Percentiles rank a stretch among this genome's conserved stretches.
Conservation (phyloP, 2,113 vertebrate species). For the Azemiops feae region DNA sequence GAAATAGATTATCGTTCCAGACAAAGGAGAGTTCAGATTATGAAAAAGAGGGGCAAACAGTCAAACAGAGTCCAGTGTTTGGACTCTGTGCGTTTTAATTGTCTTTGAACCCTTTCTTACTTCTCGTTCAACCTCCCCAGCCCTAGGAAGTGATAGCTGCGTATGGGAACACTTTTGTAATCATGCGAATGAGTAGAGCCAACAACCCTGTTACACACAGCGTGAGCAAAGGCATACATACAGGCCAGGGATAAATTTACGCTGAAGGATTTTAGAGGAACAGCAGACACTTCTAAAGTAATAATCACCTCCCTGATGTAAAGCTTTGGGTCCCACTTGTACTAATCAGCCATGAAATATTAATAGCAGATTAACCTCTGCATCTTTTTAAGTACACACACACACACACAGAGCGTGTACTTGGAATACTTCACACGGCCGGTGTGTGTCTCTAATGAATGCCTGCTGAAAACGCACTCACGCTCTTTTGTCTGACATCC, state of each 20-base stretch:
- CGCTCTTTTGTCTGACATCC: constrained; percentile 18
- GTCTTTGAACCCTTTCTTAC: neutral
- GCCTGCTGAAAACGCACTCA: neutral
- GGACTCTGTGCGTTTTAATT: neutral
- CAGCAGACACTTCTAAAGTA: constrained; percentile 22
- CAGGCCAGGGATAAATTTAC: neutral
- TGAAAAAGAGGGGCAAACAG: neutral
- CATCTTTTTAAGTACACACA: constrained; percentile 30
- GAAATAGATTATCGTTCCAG: neutral
- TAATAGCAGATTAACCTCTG: constrained; percentile 40
- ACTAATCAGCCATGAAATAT: constrained; percentile 47
- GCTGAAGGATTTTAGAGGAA: neutral
- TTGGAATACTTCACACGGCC: constrained; percentile 28
- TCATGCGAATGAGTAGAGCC: neutral
- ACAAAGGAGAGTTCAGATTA: neutral
- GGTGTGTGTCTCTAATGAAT: neutral
- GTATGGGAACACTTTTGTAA: neutral
- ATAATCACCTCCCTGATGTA: constrained; percentile 20
- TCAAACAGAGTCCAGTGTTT: neutral
- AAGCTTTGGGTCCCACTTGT: constrained; percentile 44
- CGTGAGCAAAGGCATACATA: neutral
- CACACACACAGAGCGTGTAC: neutral
- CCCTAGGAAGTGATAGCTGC: neutral
- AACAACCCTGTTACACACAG: neutral
- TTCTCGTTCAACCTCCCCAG: neutral